Evolutionary conservation across 64 coral and sea anemone species (phyloP).

Genomic region (Pachyseris speciosa): DNA sequence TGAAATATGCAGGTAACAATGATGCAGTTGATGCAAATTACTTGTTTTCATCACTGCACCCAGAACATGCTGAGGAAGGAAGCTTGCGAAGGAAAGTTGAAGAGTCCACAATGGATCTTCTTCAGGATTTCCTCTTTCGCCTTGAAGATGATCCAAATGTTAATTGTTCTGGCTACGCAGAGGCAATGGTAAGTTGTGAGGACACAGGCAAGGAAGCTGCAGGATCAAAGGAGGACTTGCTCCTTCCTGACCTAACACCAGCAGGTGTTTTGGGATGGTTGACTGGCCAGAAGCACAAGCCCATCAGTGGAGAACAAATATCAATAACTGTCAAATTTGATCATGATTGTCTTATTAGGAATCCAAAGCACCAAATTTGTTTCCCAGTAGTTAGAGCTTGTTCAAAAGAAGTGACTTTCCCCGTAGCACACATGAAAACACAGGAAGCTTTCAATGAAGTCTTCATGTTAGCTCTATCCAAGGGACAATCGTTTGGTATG

Average conservation of each 20-base stretch:
- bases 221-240: conserved; percentile 5
- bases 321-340: conserved; percentile 40
- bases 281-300: conserved; percentile 75
- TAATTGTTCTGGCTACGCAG: conserved; percentile 47
- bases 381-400: conserved; percentile 70
- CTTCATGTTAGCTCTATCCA: conserved; percentile 42
- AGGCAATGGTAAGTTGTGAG: conserved; percentile 40
- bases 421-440: conserved; percentile 53
- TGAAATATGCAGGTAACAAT: not conserved
- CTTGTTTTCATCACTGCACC: conserved; percentile 43
- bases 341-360: conserved; percentile 45
- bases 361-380: conserved; percentile 59
- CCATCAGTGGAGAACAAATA: conserved; percentile 37
- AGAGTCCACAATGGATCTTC: not conserved
- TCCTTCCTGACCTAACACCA: conserved; percentile 52
- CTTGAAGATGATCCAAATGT: conserved; percentile 62
- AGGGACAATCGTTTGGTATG: conserved; percentile 71
- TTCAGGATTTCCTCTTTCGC: conserved; percentile 49
- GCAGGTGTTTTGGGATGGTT: conserved; percentile 76
- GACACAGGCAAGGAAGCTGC: not conserved
- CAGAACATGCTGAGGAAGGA: conserved; percentile 14
- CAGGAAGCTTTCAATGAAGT: conserved; percentile 62
- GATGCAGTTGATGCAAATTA: conserved; percentile 62
- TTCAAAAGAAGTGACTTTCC: conserved; percentile 66
- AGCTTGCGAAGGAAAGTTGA: conserved; percentile 5